A percentile compares a stretch with the other conserved stretches of the same genome.
Conservation (phyloP, 2,797 vertebrate species). For the Sus cebifrons region DNA sequence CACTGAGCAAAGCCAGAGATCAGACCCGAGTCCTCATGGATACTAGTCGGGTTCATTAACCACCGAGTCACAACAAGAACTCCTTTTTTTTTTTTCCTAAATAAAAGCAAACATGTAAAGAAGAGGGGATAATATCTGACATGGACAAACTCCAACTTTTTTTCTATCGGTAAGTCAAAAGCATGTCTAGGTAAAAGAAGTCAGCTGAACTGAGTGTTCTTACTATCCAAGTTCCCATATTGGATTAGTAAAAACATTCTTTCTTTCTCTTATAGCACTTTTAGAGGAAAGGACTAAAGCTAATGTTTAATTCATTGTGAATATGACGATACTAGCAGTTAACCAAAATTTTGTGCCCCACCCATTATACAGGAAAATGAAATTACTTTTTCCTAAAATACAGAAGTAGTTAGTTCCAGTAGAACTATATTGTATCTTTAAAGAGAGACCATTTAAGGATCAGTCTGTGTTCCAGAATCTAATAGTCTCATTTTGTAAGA, state of each 20-base stretch:
- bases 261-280: neutral
- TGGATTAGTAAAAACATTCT: conserved; percentile 17
- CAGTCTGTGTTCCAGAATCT: neutral
- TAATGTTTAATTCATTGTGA: neutral
- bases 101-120: conserved; percentile 34
- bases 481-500: conserved; percentile 9
- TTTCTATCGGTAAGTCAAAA: conserved; percentile 61
- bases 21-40: no score
- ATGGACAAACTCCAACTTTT: conserved; percentile 40
- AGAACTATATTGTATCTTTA: conserved; percentile 18
- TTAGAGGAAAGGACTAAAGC: conserved; percentile 26
- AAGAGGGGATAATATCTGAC: conserved; percentile 29
- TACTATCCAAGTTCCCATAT: neutral
- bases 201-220: neutral
- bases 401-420: conserved; percentile 1
- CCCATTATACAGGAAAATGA: conserved; percentile 10
- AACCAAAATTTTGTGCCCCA: neutral
- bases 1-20: no score
- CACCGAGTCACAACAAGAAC: no score
- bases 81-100: neutral
- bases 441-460: conserved; percentile 21
- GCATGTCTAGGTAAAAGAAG: neutral
- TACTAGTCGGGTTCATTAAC: no score
- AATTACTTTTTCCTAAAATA: neutral
- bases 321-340: neutral